Percentiles rank a stretch among this genome's conserved stretches.
Evolutionary conservation across 1,140 invertebrate genomes (phyloP).

Genomic region (Trinorchestia longiramus): DNA sequence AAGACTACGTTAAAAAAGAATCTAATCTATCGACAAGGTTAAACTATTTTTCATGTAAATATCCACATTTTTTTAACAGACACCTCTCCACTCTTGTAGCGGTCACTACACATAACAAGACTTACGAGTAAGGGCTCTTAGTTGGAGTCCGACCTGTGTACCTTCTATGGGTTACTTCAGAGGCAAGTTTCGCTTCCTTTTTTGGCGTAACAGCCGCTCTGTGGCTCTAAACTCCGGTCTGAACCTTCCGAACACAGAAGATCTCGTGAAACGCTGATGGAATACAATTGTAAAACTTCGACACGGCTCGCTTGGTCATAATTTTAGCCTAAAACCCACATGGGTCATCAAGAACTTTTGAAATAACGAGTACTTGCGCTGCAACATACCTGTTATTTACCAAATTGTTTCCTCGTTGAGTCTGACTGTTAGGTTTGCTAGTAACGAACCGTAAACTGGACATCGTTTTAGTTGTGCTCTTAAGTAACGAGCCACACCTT

Average conservation of each 20-base stretch:
- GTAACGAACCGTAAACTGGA: neutral
- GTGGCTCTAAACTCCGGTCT: neutral
- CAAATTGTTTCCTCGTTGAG: too few species aligned
- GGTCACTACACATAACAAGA: constrained; percentile 42
- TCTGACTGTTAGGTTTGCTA: neutral
- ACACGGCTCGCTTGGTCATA: neutral
- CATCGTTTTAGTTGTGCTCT: neutral
- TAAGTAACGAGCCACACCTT: neutral
- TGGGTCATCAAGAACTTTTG: too few species aligned
- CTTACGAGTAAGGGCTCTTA: constrained; percentile 5
- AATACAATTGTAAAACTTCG: neutral
- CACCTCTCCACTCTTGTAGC: neutral
- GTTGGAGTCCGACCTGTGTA: neutral
- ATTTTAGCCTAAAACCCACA: neutral
- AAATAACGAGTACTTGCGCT: neutral
- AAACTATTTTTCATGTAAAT: constrained; percentile 54
- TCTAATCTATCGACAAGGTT: constrained; percentile 43
- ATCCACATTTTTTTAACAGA: constrained; percentile 49
- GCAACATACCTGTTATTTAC: neutral
- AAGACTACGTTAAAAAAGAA: constrained; percentile 50
- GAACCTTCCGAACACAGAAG: neutral
- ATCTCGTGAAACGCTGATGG: neutral
- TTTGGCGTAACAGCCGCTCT: neutral
- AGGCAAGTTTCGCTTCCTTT: neutral
- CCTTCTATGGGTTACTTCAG: neutral